A percentile compares a stretch with the other conserved stretches of the same genome.
These are phyloP conservation scores for Stramonita haemastoma DNA, from an alignment of 2,888 invertebrate species.

Conservation along the genomic window DNA sequence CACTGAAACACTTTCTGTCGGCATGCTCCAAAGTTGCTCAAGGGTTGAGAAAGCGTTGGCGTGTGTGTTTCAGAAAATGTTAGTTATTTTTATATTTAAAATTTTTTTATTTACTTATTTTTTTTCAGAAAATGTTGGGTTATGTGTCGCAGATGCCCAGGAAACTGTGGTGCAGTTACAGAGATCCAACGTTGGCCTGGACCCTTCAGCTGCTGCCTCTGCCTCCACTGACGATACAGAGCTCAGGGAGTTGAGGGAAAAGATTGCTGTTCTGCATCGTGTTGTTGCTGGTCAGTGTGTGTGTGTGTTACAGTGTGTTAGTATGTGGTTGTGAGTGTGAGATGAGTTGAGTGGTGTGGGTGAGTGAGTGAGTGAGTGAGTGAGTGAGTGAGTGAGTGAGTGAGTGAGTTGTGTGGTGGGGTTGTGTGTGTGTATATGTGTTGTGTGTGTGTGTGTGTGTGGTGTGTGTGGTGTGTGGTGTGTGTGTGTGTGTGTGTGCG, in stretches of 20 bases:
- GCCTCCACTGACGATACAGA: constrained; percentile 68
- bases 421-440: no score
- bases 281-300: constrained; percentile 83
- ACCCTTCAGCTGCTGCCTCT: constrained; percentile 61
- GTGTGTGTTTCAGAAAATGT: neutral
- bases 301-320: constrained; percentile 69
- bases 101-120: neutral
- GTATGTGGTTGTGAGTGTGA: neutral
- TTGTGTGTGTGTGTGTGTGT: no score
- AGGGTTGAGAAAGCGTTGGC: no score
- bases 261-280: constrained; percentile 88
- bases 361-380: neutral
- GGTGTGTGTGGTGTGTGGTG: no score
- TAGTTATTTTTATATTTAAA: no score
- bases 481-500: no score
- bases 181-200: constrained; percentile 52
- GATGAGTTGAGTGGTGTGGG: neutral
- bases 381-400: neutral
- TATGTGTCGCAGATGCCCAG: constrained; percentile 54
- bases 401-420: no score
- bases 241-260: constrained; percentile 87
- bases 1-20: no score
- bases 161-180: constrained; percentile 61
- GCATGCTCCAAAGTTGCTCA: no score
- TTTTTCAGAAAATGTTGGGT: neutral